Evolutionary conservation across 2,888 invertebrate genomes (phyloP), one percentile per base, ranked within the genome.

Genomic region (Acronicta aceris): DNA sequence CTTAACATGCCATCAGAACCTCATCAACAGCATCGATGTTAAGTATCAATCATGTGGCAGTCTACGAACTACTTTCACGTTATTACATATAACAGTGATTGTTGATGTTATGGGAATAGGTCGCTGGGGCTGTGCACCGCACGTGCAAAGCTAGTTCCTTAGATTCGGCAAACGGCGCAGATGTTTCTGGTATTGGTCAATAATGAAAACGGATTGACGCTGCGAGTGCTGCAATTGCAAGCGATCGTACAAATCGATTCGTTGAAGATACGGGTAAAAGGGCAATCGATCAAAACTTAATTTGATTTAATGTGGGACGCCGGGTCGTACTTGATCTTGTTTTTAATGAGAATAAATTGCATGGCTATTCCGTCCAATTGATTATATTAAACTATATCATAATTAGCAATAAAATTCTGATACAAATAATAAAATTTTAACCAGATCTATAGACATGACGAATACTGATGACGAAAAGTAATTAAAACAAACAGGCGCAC

Each of bases 261-360:
- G 86, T 88, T 85, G 81, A 82, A 82, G 81, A 83, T 84, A 84
- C 72, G 64, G 81, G 81, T 85, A 85, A 86, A 88, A 85, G 83
- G 82, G 82, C 81, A 74, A 87, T 87, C 86, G 84, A 88, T 89
- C 88, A 89, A 81, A 76, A 82, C 76, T n/a, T n/a, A n/a, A n/a
- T n/a, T n/a, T n/a, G 79, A 76, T 84, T 81, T 80, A 80, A 86
- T 85, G 82, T 82, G 70, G 78, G 81, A 79, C 80, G 76, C 65
- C 65, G 78, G 75, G 81, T 81, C 78, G 77, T 71, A 80, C 74
- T 79, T 74, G 77, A 83, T 86, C 84, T 84, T 81, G 81, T 82
- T 83, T 78, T 69, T 83, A 83, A 86, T 85, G 81, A 70, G 79
- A 81, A 80, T 74, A 78, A 78, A 77, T 70, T 76, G 68, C 64